These are phyloP conservation scores for Hermodice carunculata DNA, from an alignment of 2,888 invertebrate species.

Conservation along the genomic window DNA sequence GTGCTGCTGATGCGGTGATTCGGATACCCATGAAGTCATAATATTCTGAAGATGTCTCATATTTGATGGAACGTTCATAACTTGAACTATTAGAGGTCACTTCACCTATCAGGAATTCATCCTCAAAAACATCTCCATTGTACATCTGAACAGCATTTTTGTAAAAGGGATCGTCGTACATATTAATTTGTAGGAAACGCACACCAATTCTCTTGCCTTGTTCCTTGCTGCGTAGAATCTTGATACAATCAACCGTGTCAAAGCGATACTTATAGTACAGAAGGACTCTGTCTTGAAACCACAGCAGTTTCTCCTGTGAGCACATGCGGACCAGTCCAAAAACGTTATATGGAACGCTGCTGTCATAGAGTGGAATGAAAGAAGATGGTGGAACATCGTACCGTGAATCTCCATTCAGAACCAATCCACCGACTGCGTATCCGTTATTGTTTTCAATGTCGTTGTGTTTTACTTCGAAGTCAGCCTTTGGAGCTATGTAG, in stretches of 20 bases:
- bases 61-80: conserved; percentile 44
- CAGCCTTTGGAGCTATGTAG: conserved; percentile 86
- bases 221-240: conserved; percentile 91
- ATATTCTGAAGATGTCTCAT: conserved; percentile 45
- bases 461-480: conserved; percentile 72
- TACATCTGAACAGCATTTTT: conserved; percentile 86
- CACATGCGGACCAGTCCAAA: conserved; percentile 97
- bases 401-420: conserved; percentile 86
- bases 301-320: conserved; percentile 92
- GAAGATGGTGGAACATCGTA: conserved; percentile 86
- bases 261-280: conserved; percentile 98
- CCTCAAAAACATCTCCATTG: conserved; percentile 90
- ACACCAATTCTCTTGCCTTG: conserved; percentile 91
- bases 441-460: conserved; percentile 82
- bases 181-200: conserved; percentile 68
- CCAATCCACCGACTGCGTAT: conserved; percentile 85
- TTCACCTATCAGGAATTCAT: conserved; percentile 67
- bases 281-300: conserved; percentile 89
- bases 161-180: conserved; percentile 70
- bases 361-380: conserved; percentile 84
- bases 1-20: conserved; percentile 94
- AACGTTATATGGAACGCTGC: conserved; percentile 84
- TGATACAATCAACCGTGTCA: conserved; percentile 95
- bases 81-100: conserved; percentile 52
- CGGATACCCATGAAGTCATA: conserved; percentile 81